These are phyloP conservation scores for Lates japonicus DNA, from an alignment of 2,797 vertebrate genomes.

Conservation along the genomic window DNA sequence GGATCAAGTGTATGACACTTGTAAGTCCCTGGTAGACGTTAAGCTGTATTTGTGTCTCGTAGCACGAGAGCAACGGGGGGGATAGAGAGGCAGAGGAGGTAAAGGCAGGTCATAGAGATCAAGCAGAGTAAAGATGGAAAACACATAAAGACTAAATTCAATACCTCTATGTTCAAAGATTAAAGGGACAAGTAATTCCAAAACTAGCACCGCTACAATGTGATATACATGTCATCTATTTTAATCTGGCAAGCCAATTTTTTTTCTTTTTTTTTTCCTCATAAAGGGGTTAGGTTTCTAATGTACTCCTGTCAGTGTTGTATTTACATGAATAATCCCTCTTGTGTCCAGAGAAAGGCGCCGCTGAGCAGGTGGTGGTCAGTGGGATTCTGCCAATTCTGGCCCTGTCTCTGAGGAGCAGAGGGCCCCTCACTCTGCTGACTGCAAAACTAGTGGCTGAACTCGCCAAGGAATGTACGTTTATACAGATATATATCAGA, in stretches of 20 bases:
- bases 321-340: conserved; percentile 24
- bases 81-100: conserved; percentile 34
- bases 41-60: conserved; percentile 75
- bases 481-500: not conserved
- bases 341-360: conserved; percentile 84
- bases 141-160: not conserved
- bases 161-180: not conserved
- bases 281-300: not conserved
- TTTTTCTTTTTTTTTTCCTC: not conserved
- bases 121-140: not conserved
- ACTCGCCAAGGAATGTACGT: conserved; percentile 89
- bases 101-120: conserved; percentile 29
- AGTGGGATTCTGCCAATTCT: conserved; percentile 88
- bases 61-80: conserved; percentile 25
- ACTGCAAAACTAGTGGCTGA: conserved; percentile 89
- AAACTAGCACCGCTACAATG: not conserved
- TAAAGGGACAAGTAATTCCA: not conserved
- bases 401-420: conserved; percentile 85
- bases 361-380: conserved; percentile 85
- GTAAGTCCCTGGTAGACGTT: conserved; percentile 55
- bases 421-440: conserved; percentile 82
- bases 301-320: not conserved
- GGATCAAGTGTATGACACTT: conserved; percentile 50
- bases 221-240: not conserved
- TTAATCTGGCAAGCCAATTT: not conserved